Evolutionary conservation across 2,797 vertebrate genomes (phyloP), one percentile per base, ranked within the genome.

Genomic region (Molossus alvarezi): DNA sequence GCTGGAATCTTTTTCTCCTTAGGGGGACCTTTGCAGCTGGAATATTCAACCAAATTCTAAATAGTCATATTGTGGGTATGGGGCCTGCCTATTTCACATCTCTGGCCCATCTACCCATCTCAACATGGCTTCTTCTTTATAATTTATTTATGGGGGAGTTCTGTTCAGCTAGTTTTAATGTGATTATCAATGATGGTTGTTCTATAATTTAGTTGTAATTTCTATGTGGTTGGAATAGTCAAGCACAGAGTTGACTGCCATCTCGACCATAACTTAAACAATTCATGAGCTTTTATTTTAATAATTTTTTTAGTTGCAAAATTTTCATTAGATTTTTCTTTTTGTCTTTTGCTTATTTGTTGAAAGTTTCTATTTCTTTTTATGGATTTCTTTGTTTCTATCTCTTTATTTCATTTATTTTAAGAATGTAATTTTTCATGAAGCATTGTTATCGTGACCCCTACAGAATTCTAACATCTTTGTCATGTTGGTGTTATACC

Each of bases 281-380:
- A 25, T 27, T 80, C 77, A 41, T 18, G 77, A 41, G 6, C 65
- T 88, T 94, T 51, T 15, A 55, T 92, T 80, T 60, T 37, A 88
- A 25, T 84, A 75, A 60, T 73, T 94, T 64, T 86, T 96, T 90
- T 6, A 33, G 17, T 53, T 41, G 41, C 57, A 62, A 93, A 72
- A 57, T 82, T 87, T 86, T 37, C 23, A 23, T 81, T 90, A 51
- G 45, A 29, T 53, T 83, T 25, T 89, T 91, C 48, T 69, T 55
- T 60, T 33, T 57, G 25, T 48, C 8, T 64, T 88, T 15, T 81
- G 11, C 89, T 85, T 76, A 27, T 71, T 60, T 69, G 48, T 13
- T 80, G 57, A 58, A 11, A 33, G 4, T 33, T 62, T 83, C 18
- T 48, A 29, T 85, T 92, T 76, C 17, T 76, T 53, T 71, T 62